phyloP scores from a whole-genome alignment of 2,113 vertebrate genomes.

The Regulus satrapa region DNA sequence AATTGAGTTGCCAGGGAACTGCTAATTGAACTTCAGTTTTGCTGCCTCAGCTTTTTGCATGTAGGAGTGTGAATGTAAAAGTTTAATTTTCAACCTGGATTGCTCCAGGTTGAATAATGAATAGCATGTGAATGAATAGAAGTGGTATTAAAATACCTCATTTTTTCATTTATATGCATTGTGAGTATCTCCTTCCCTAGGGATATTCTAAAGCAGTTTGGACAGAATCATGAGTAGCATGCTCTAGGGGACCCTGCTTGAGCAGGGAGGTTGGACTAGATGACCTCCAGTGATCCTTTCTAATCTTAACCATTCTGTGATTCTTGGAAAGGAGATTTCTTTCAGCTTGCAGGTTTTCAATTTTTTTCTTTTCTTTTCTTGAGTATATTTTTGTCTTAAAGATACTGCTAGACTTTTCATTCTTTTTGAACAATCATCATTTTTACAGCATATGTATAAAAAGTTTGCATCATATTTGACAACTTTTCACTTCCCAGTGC shows the following conservation, averaged over 20 bases:
- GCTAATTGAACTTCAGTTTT: neutral
- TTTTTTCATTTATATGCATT: neutral
- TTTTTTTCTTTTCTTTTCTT: neutral
- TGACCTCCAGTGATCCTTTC: neutral
- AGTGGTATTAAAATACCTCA: neutral
- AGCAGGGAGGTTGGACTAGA: neutral
- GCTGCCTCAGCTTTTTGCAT: neutral
- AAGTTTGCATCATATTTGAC: neutral
- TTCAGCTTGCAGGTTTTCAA: neutral
- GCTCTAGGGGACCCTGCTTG: neutral
- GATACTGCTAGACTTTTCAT: neutral
- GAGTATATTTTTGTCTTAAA: neutral
- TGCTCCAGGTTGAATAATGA: neutral
- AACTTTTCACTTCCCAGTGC: neutral
- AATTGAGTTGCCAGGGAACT: conserved; percentile 11
- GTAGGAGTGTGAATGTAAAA: neutral
- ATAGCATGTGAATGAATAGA: neutral
- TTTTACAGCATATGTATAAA: neutral
- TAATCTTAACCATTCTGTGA: neutral
- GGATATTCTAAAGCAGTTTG: neutral
- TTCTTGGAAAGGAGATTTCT: neutral
- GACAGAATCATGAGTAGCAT: neutral
- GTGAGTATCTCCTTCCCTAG: neutral
- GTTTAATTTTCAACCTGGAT: neutral
- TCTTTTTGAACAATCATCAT: neutral